These are phyloP conservation scores for Indicator maculatus DNA, from an alignment of 2,113 vertebrate genomes.

Conservation along the genomic window DNA sequence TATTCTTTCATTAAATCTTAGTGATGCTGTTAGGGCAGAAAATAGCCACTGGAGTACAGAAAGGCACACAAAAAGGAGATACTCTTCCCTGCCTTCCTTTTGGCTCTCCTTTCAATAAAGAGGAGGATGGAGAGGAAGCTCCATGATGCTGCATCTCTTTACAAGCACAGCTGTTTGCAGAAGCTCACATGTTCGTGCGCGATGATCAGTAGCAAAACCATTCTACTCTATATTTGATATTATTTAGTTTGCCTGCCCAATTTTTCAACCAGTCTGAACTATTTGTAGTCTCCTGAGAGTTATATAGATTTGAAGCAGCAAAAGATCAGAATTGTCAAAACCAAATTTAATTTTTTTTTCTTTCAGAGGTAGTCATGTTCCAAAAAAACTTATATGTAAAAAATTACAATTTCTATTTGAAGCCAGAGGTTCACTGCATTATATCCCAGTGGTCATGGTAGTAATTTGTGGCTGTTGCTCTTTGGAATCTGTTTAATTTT, in stretches of 20 bases:
- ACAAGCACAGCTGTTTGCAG: neutral
- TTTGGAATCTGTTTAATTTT: neutral
- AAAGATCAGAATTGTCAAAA: neutral
- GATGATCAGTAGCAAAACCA: neutral
- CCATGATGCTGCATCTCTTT: neutral
- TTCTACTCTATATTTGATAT: neutral
- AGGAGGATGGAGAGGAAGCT: neutral
- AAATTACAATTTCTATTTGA: neutral
- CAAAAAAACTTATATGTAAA: neutral
- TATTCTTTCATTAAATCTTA: neutral
- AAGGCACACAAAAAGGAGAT: neutral
- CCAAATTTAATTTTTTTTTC: neutral
- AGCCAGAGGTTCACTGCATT: neutral
- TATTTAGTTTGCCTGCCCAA: neutral
- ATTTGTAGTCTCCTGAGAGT: neutral
- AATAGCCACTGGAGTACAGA: neutral
- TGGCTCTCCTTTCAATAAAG: neutral
- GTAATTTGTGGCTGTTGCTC: neutral
- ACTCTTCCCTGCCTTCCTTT: neutral
- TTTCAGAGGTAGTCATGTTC: neutral
- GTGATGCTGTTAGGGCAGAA: neutral
- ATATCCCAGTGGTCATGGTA: neutral
- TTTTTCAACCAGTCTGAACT: neutral
- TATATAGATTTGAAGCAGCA: neutral
- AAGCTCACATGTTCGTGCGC: accelerated